Conservation (phyloP, 2,797 vertebrate genomes). For the Lutra lutra region DNA sequence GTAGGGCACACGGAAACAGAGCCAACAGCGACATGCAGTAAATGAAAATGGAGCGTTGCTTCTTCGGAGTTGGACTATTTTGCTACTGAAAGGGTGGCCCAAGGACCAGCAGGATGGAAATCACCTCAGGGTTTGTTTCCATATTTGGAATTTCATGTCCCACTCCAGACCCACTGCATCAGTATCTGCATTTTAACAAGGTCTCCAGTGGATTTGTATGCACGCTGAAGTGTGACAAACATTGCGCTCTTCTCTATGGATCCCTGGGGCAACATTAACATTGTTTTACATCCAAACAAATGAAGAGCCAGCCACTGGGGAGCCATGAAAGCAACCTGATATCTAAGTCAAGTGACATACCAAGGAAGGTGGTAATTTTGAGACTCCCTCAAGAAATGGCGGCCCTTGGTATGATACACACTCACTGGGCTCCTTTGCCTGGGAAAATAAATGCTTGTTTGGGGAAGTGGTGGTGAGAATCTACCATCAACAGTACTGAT, state of each 20-base stretch:
- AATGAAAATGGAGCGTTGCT: rapidly evolving
- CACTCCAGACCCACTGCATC: not conserved
- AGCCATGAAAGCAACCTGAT: not conserved
- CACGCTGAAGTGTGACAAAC: not conserved
- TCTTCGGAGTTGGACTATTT: not conserved
- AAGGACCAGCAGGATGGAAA: not conserved
- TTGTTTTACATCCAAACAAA: constrained; percentile 58
- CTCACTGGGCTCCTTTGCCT: not conserved
- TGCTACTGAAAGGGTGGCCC: not conserved
- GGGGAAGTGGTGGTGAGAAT: not conserved
- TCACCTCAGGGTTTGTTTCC: not conserved
- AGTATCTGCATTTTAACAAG: constrained; percentile 59
- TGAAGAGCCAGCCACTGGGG: constrained; percentile 35
- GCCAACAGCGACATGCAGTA: rapidly evolving
- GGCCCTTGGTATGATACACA: not conserved
- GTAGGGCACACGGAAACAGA: rapidly evolving
- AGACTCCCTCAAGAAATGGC: not conserved
- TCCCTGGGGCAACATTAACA: constrained; percentile 45
- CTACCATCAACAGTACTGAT: not conserved
- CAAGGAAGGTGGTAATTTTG: constrained; percentile 25
- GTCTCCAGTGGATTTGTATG: constrained; percentile 25
- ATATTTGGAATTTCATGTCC: not conserved
- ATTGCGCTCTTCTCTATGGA: not conserved
- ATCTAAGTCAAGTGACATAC: constrained; percentile 57
- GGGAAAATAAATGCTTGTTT: not conserved